Conservation (phyloP, 2,113 vertebrate species). For the Propithecus coquereli region DNA sequence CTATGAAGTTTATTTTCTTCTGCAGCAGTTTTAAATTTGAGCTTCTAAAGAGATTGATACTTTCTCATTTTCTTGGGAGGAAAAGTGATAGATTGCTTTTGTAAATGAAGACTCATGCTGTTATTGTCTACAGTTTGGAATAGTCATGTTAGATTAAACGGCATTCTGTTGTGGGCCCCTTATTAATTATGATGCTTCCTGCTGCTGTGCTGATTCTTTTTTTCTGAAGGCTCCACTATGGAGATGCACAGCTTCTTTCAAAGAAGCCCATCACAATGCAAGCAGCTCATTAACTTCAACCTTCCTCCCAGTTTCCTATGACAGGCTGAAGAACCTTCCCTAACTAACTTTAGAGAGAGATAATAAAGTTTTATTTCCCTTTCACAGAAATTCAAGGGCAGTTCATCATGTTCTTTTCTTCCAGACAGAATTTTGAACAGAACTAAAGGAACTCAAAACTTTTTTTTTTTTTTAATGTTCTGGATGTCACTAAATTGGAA, state of each 20-base stretch:
- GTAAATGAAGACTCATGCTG: constrained; percentile 73
- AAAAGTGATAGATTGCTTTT: constrained; percentile 61
- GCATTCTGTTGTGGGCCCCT: constrained; percentile 59
- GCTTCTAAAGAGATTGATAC: constrained; percentile 63
- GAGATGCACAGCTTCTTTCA: constrained; percentile 71
- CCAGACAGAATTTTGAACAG: constrained; percentile 59
- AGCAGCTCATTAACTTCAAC: constrained; percentile 80
- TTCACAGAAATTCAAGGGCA: constrained; percentile 65
- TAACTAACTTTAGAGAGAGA: constrained; percentile 74
- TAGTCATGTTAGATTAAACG: constrained; percentile 77
- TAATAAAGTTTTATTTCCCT: constrained; percentile 82
- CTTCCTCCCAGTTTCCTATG: constrained; percentile 72
- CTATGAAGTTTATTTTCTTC: constrained; percentile 51
- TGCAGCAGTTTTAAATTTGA: constrained; percentile 37
- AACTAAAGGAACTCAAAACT: background rate
- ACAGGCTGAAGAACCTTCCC: constrained; percentile 64
- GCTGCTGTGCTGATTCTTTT: constrained; percentile 62
- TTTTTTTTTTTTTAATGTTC: background rate
- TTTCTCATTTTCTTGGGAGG: constrained; percentile 69
- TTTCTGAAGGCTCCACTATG: constrained; percentile 52
- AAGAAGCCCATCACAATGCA: constrained; percentile 56
- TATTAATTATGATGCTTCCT: constrained; percentile 79
- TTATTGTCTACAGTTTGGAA: constrained; percentile 62
- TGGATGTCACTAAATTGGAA: constrained; percentile 7
- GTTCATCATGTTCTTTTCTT: constrained; percentile 64